Evolutionary conservation across 2,888 invertebrate species (phyloP).

Genomic region (Pilophorus perplexus): DNA sequence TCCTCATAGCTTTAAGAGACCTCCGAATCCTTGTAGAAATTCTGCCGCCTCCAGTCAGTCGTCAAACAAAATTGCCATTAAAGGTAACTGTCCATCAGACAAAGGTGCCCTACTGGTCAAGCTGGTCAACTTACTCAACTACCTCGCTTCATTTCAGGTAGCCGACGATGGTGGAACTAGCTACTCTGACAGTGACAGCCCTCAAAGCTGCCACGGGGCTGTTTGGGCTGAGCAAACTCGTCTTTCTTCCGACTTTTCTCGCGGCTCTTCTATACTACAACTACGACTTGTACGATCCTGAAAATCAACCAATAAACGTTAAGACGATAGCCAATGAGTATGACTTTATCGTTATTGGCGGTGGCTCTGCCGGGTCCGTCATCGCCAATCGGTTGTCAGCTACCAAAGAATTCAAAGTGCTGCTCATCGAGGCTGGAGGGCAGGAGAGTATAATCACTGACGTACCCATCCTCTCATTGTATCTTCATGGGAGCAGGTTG

Average conservation of each 20-base stretch:
- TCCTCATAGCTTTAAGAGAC: too few relatives aligned
- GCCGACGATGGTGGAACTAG: constrained; percentile 47
- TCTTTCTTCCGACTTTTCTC: constrained; percentile 72
- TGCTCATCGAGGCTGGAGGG: constrained; percentile 80
- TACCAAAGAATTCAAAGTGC: constrained; percentile 71
- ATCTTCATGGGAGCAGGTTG: constrained; percentile 78
- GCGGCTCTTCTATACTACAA: constrained; percentile 77
- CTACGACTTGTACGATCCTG: constrained; percentile 81
- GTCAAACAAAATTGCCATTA: too few relatives aligned
- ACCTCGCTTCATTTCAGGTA: too few relatives aligned
- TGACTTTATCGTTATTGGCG: constrained; percentile 80
- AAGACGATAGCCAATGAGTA: constrained; percentile 63
- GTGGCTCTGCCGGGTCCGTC: constrained; percentile 81
- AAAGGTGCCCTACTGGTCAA: too few relatives aligned
- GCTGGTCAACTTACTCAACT: too few relatives aligned
- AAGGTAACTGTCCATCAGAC: too few relatives aligned
- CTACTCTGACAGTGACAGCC: constrained; percentile 61
- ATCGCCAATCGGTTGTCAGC: constrained; percentile 78
- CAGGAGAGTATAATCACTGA: constrained; percentile 84
- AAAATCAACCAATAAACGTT: constrained; percentile 72
- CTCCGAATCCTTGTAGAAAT: too few relatives aligned
- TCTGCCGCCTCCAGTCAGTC: too few relatives aligned
- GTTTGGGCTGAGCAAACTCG: constrained; percentile 66
- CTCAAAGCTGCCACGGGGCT: constrained; percentile 69
- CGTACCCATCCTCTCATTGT: constrained; percentile 80